phyloP scores from a whole-genome alignment of 2,113 vertebrate species.

The Solea solea region DNA sequence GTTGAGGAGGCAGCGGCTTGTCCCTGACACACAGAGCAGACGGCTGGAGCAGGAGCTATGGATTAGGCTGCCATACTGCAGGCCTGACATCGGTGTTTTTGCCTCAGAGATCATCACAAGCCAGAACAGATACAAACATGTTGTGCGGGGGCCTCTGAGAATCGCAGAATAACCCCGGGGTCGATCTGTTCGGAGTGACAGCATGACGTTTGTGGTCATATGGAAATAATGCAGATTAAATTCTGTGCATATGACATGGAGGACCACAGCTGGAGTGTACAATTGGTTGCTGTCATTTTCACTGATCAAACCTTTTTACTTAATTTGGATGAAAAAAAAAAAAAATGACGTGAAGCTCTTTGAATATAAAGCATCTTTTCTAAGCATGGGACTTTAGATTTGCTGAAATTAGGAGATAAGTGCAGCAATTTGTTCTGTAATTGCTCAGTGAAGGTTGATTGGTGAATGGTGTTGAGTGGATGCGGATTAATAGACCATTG shows the following conservation, averaged over 20 bases:
- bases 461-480: conserved; percentile 62
- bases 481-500: conserved; percentile 72
- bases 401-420: conserved; percentile 63
- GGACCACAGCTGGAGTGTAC: conserved; percentile 2
- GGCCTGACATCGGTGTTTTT: conserved; percentile 57
- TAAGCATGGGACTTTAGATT: conserved; percentile 26
- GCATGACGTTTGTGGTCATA: conserved; percentile 16
- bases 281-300: conserved; percentile 9
- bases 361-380: conserved; percentile 14
- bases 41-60: conserved; percentile 28
- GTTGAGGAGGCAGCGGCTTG: conserved; percentile 5
- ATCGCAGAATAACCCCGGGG: conserved; percentile 32
- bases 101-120: conserved; percentile 42
- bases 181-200: conserved; percentile 38
- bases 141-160: conserved; percentile 14
- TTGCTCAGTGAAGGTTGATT: conserved; percentile 51
- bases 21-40: conserved; percentile 24
- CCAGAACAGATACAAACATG: conserved; percentile 34
- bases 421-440: conserved; percentile 70
- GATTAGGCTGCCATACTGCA: conserved; percentile 49
- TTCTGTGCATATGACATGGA: background rate
- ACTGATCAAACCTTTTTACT: background rate
- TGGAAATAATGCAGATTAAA: conserved; percentile 25
- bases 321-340: background rate
- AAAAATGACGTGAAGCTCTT: background rate